A percentile compares a stretch with the other conserved stretches of the same genome.
These are phyloP conservation scores for Phoebastria nigripes DNA, from an alignment of 2,797 vertebrate species.

Conservation along the genomic window DNA sequence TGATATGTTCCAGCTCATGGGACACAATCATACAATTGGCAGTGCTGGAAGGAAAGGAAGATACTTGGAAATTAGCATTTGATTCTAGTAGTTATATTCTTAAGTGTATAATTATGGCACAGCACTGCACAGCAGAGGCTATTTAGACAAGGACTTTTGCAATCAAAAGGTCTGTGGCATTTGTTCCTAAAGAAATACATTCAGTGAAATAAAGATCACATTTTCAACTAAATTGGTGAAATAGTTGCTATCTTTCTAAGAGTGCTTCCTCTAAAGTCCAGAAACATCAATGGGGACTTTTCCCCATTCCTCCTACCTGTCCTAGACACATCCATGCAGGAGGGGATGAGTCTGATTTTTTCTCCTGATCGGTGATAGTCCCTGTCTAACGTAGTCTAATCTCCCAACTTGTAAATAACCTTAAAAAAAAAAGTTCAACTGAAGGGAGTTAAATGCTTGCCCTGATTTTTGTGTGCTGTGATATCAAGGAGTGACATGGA, in stretches of 20 bases:
- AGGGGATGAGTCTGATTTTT: background rate
- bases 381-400: background rate
- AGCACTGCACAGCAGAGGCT: background rate
- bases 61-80: background rate
- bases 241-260: background rate
- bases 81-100: background rate
- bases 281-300: accelerated
- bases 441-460: background rate
- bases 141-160: background rate
- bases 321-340: background rate
- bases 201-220: background rate
- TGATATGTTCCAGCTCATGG: background rate
- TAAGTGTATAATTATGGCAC: background rate
- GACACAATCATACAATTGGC: background rate
- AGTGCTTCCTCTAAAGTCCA: background rate
- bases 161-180: background rate
- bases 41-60: background rate
- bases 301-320: background rate
- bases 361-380: background rate
- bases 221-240: background rate
- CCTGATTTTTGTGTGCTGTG: background rate
- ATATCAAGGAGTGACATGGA: background rate
- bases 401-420: background rate
- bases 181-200: background rate
- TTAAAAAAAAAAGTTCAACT: background rate